Conservation (phyloP, 2,113 vertebrate species). For the Istiophorus platypterus region DNA sequence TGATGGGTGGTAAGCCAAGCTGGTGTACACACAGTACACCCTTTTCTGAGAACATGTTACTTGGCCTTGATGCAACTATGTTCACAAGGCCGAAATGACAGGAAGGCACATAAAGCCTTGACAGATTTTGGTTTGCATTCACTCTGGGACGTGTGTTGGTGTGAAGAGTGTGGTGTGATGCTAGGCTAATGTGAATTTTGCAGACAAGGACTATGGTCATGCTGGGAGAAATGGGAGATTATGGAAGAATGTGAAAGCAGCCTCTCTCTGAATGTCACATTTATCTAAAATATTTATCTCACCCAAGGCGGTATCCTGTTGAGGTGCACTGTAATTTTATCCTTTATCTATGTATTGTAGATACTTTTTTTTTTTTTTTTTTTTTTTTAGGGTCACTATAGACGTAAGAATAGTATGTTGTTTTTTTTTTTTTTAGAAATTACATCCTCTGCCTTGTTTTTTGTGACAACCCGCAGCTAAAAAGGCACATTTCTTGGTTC, state of each 20-base stretch:
- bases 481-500: not conserved
- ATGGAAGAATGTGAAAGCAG: slow-evolving; percentile 35
- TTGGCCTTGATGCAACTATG: slow-evolving; percentile 56
- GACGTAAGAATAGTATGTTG: not conserved
- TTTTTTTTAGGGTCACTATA: not conserved
- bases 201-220: slow-evolving; percentile 21
- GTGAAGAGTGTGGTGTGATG: slow-evolving; percentile 25
- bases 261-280: slow-evolving; percentile 31
- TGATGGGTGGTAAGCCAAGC: slow-evolving; percentile 61
- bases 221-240: slow-evolving; percentile 40
- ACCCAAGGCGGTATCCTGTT: slow-evolving; percentile 7
- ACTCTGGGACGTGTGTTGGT: slow-evolving; percentile 24
- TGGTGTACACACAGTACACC: slow-evolving; percentile 60
- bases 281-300: slow-evolving; percentile 53
- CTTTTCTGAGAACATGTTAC: slow-evolving; percentile 65
- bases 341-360: slow-evolving; percentile 6
- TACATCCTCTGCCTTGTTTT: not conserved
- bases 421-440: too few relatives aligned
- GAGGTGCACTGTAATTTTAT: not conserved
- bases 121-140: slow-evolving; percentile 52
- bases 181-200: slow-evolving; percentile 42
- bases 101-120: slow-evolving; percentile 49
- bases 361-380: not conserved
- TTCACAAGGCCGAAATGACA: slow-evolving; percentile 66
- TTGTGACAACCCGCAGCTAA: not conserved